Conservation (phyloP, 2,797 vertebrate genomes). For the Lemur catta region DNA sequence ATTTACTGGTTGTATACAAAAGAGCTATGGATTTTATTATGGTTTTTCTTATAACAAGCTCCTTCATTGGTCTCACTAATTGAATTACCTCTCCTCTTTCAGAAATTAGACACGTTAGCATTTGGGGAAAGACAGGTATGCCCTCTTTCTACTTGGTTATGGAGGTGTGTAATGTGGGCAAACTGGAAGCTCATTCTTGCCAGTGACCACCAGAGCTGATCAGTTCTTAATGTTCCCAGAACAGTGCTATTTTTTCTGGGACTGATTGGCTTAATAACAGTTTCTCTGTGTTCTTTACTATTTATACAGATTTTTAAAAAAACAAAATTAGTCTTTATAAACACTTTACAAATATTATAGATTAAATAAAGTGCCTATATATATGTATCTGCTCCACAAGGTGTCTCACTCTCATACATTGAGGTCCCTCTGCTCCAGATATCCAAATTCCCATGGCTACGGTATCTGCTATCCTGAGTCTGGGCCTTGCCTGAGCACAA, state of each 20-base stretch:
- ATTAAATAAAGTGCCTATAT: not conserved
- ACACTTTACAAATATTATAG: not conserved
- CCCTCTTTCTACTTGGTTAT: not conserved
- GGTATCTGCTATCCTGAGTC: not conserved
- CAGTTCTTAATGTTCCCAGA: not conserved
- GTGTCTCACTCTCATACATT: not conserved
- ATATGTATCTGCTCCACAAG: not conserved
- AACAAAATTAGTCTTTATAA: not conserved
- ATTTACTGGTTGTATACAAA: not conserved
- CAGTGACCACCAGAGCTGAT: not conserved
- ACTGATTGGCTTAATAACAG: not conserved
- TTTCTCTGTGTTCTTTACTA: constrained; percentile 5
- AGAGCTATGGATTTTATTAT: not conserved
- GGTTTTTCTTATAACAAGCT: not conserved
- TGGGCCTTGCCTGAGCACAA: not conserved
- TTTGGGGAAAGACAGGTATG: not conserved
- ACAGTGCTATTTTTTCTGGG: not conserved
- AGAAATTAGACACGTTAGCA: not conserved
- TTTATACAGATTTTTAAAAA: not conserved
- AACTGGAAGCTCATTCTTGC: not conserved
- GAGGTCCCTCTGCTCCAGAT: not conserved
- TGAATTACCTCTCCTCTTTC: not conserved
- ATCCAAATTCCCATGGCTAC: not conserved
- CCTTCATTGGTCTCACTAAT: not conserved
- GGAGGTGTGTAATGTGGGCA: not conserved